Evolutionary conservation across 2,113 vertebrate species (phyloP).

Genomic region (Leptodactylus fuscus): DNA sequence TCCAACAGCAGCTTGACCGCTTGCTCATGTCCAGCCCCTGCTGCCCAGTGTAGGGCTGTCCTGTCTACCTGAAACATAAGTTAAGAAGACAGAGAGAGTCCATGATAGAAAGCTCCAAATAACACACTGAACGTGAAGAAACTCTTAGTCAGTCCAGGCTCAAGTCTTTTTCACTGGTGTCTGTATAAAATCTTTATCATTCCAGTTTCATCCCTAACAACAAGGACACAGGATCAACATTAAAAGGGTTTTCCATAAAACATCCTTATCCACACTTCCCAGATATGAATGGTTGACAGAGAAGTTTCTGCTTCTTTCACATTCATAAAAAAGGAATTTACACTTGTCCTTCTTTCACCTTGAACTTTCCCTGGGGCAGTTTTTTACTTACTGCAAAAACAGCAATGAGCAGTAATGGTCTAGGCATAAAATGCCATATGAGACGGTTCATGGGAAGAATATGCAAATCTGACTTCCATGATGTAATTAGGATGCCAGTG

Average conservation of each 20-base stretch:
- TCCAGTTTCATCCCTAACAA: neutral
- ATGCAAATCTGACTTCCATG: no score
- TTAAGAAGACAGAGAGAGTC: constrained; percentile 10
- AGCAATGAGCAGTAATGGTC: neutral
- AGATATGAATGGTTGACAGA: neutral
- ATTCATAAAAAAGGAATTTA: neutral
- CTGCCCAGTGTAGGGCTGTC: constrained; percentile 89
- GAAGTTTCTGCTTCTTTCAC: neutral
- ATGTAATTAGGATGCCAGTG: no score
- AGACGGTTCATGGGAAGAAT: no score
- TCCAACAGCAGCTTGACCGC: constrained; percentile 84
- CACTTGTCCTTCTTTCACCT: neutral
- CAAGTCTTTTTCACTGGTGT: no score
- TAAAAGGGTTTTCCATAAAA: no score
- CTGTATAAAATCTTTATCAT: neutral
- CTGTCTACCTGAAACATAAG: constrained; percentile 75
- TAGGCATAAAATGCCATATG: neutral
- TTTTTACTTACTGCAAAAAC: neutral
- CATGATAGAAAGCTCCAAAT: neutral
- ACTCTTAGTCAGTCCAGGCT: neutral
- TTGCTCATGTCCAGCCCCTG: constrained; percentile 78
- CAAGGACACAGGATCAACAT: neutral
- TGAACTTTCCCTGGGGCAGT: no score
- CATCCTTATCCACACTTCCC: no score
- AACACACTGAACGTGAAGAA: neutral